These are phyloP conservation scores for Plectropomus leopardus DNA, from an alignment of 2,113 vertebrate species.

Conservation along the genomic window DNA sequence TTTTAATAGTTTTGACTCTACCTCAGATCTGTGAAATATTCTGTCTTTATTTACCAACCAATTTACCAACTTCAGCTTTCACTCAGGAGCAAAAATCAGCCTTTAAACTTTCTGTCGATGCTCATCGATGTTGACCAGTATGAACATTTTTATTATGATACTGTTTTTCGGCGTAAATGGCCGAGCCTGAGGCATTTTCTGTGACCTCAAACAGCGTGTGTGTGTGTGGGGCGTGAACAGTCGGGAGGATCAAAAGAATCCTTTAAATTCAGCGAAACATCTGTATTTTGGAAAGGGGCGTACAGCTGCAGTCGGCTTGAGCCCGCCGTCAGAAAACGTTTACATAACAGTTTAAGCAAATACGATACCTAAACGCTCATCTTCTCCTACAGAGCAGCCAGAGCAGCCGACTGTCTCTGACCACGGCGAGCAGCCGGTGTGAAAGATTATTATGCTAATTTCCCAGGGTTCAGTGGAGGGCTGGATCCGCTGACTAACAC, in stretches of 20 bases:
- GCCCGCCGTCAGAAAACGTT: slow-evolving; percentile 24
- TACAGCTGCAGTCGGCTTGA: slow-evolving; percentile 1
- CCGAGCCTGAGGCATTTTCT: too few relatives aligned
- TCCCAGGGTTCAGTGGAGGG: slow-evolving; percentile 28
- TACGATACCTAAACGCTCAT: neutral
- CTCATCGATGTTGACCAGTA: too few relatives aligned
- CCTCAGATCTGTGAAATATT: too few relatives aligned
- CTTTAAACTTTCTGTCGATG: too few relatives aligned
- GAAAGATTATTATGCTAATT: slow-evolving; percentile 49
- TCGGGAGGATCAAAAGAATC: slow-evolving; percentile 55
- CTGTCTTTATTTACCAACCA: too few relatives aligned
- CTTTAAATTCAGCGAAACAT: slow-evolving; percentile 37
- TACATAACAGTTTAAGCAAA: slow-evolving; percentile 10
- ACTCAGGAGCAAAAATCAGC: too few relatives aligned
- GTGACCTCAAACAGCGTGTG: too few relatives aligned
- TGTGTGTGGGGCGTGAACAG: too few relatives aligned
- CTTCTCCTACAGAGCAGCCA: neutral
- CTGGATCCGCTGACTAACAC: slow-evolving; percentile 23
- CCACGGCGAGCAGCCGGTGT: slow-evolving; percentile 5
- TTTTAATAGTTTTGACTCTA: too few relatives aligned
- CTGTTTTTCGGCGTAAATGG: too few relatives aligned
- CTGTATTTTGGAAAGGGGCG: slow-evolving; percentile 17
- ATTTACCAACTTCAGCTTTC: too few relatives aligned
- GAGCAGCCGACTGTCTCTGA: slow-evolving; percentile 5
- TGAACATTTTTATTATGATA: too few relatives aligned